Conservation (phyloP, 2,888 invertebrate genomes). For the Hofmannophila pseudospretella region DNA sequence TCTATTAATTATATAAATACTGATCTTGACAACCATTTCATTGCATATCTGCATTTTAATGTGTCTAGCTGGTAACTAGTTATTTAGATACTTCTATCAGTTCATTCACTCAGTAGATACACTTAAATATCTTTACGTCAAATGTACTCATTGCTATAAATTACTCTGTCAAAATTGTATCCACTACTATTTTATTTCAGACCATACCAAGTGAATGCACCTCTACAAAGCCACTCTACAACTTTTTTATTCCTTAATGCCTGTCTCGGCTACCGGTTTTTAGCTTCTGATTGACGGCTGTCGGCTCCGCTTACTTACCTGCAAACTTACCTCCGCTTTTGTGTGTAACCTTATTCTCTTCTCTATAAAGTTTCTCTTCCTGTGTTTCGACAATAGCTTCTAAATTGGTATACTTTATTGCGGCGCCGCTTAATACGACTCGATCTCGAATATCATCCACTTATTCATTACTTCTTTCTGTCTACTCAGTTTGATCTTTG, state of each 20-base stretch:
- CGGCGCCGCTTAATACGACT: slow-evolving; percentile 69
- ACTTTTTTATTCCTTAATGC: slow-evolving; percentile 67
- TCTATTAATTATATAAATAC: too few species aligned
- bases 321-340: slow-evolving; percentile 31
- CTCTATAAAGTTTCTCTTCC: slow-evolving; percentile 23
- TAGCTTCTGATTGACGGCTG: slow-evolving; percentile 76
- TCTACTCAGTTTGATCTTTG: slow-evolving; percentile 65
- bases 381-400: slow-evolving; percentile 9
- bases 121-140: too few species aligned
- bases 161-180: not conserved
- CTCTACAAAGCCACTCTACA: slow-evolving; percentile 39
- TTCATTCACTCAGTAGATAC: too few species aligned
- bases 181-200: slow-evolving; percentile 1
- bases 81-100: too few species aligned
- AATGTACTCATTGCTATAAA: too few species aligned
- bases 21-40: too few species aligned
- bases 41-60: too few species aligned
- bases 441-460: slow-evolving; percentile 75
- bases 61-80: too few species aligned
- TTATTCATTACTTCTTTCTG: slow-evolving; percentile 65
- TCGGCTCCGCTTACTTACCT: slow-evolving; percentile 64
- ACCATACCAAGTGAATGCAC: slow-evolving; percentile 1
- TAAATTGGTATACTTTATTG: slow-evolving; percentile 45
- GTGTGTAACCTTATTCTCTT: slow-evolving; percentile 15
- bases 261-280: slow-evolving; percentile 74